Evolutionary conservation across 2,113 vertebrate species (phyloP).

Genomic region (Pituophis catenifer): DNA sequence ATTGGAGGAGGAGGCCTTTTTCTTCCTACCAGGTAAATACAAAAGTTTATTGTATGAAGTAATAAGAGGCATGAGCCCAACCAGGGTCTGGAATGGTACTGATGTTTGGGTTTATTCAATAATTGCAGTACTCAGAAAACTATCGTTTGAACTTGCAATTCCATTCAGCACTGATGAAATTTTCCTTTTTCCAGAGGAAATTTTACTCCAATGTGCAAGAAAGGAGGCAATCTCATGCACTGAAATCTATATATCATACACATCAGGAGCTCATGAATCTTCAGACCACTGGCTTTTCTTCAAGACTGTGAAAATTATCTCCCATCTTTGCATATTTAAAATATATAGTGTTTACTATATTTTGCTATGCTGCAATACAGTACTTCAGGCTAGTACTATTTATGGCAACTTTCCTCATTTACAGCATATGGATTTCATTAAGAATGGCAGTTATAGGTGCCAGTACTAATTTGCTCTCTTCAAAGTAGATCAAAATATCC

Average conservation of each 20-base stretch:
- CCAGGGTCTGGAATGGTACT: background rate
- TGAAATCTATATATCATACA: background rate
- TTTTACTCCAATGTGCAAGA: background rate
- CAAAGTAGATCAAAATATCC: constrained; percentile 27
- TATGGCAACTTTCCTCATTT: constrained; percentile 24
- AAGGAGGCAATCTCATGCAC: background rate
- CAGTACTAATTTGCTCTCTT: constrained; percentile 32
- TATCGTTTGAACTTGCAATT: background rate
- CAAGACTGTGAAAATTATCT: constrained; percentile 3
- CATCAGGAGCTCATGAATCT: background rate
- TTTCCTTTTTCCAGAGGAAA: background rate
- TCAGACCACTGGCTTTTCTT: background rate
- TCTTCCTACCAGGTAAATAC: background rate
- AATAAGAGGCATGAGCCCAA: background rate
- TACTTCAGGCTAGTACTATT: background rate
- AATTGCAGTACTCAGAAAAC: background rate
- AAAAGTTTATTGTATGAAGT: background rate
- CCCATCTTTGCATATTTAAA: constrained; percentile 10
- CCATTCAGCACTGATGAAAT: background rate
- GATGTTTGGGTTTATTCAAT: background rate
- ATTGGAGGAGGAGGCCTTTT: background rate
- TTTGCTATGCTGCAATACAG: constrained; percentile 3
- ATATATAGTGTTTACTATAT: constrained; percentile 12
- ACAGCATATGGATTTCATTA: constrained; percentile 29
- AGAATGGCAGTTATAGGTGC: constrained; percentile 29